These are phyloP conservation scores for Tortricodes alternella DNA, from an alignment of 2,888 invertebrate species.

Conservation along the genomic window DNA sequence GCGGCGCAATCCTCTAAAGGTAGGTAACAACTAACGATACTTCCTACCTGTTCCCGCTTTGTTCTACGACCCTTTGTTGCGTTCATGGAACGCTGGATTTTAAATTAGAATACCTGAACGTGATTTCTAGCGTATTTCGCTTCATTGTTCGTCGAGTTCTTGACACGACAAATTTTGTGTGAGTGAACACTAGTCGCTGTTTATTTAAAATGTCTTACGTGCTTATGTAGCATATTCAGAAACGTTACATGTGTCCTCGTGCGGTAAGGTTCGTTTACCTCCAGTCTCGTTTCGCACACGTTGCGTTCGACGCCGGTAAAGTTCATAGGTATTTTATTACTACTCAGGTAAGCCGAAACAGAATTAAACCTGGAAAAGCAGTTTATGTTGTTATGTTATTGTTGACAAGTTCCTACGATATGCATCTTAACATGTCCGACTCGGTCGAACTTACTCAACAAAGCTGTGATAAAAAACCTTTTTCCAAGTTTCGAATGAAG, in stretches of 20 bases:
- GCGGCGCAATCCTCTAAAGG: constrained; percentile 77
- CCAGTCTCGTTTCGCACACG: constrained; percentile 20
- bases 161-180: constrained; percentile 3
- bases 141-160: constrained; percentile 2
- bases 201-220: neutral
- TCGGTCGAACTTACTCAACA: too few relatives aligned
- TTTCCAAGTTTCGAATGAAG: too few relatives aligned
- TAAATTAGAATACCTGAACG: constrained; percentile 20
- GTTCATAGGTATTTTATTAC: neutral
- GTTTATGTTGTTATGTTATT: too few relatives aligned
- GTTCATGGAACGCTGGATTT: constrained; percentile 44
- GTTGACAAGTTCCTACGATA: too few relatives aligned
- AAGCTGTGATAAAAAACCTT: too few relatives aligned
- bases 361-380: too few relatives aligned
- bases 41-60: constrained; percentile 71
- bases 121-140: constrained; percentile 24
- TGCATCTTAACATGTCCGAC: too few relatives aligned
- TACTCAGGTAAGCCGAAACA: neutral
- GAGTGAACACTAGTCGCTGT: neutral
- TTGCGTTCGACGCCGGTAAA: constrained; percentile 22
- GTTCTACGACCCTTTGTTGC: constrained; percentile 68
- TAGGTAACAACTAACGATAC: constrained; percentile 63
- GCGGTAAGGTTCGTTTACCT: constrained; percentile 27
- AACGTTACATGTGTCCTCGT: constrained; percentile 27
- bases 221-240: constrained; percentile 8